Evolutionary conservation across 1,140 invertebrate species (phyloP).

Genomic region (Papilio polyxenes): DNA sequence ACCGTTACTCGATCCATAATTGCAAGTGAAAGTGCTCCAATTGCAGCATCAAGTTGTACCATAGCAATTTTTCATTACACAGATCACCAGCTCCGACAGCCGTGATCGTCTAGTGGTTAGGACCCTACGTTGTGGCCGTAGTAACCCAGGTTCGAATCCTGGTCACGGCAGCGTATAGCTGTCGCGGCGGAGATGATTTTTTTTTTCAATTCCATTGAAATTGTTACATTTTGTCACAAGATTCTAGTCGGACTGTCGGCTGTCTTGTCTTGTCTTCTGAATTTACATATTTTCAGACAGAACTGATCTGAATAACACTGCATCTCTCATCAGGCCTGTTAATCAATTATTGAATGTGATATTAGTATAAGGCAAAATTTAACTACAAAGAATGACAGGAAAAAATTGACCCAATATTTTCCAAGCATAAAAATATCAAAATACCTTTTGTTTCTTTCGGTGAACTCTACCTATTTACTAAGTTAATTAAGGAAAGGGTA

Average conservation of each 20-base stretch:
- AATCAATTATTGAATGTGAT: no score
- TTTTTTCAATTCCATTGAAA: not conserved
- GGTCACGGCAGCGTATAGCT: conserved; percentile 43
- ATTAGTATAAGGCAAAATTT: no score
- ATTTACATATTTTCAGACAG: no score
- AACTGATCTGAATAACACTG: no score
- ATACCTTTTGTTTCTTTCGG: no score
- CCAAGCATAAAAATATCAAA: not conserved
- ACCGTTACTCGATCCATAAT: not conserved
- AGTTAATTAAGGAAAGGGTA: no score
- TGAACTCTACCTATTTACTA: no score
- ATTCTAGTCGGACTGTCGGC: no score
- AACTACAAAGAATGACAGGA: no score
- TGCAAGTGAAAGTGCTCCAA: conserved; percentile 17
- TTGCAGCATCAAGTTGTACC: not conserved
- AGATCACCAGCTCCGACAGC: conserved; percentile 39
- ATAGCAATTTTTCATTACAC: conserved; percentile 6
- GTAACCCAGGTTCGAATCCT: conserved; percentile 47
- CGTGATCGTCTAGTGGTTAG: conserved; percentile 49
- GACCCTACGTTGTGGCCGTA: conserved; percentile 46
- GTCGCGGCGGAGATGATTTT: conserved; percentile 44
- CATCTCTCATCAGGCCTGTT: no score
- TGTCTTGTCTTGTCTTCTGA: no score
- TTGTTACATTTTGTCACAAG: not conserved
- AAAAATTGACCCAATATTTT: not conserved